phyloP scores from a whole-genome alignment of 2,113 vertebrate genomes.

The Corydoras maculifer region DNA sequence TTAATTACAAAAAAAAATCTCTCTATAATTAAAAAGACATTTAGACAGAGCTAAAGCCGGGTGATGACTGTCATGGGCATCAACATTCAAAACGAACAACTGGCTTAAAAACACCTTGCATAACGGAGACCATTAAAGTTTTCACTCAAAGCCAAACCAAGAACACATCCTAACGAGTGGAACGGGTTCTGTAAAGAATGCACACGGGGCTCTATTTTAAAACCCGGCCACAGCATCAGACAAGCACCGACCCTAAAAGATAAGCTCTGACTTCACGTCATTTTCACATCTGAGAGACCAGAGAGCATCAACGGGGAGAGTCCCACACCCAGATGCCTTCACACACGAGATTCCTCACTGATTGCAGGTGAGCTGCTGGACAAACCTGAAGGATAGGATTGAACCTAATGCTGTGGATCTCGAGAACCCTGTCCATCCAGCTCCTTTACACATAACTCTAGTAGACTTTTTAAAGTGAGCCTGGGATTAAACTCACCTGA shows the following conservation, averaged over 20 bases:
- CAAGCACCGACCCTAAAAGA: background rate
- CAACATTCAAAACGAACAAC: too few species aligned
- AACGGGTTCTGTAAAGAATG: too few species aligned
- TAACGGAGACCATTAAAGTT: too few species aligned
- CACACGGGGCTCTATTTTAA: background rate
- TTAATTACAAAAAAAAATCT: too few species aligned
- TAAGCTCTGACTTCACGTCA: background rate
- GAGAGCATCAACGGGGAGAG: conserved; percentile 1
- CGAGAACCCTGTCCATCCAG: conserved; percentile 45
- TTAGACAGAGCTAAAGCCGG: too few species aligned
- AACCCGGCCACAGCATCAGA: background rate
- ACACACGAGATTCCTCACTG: background rate
- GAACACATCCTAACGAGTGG: too few species aligned
- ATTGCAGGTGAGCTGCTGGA: conserved; percentile 5
- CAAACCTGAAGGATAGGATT: conserved; percentile 43
- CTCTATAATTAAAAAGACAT: too few species aligned
- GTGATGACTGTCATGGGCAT: too few species aligned
- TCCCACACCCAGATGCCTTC: conserved; percentile 37
- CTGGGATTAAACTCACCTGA: background rate
- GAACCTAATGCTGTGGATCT: background rate
- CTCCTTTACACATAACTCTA: background rate
- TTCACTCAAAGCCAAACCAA: too few species aligned
- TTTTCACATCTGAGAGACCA: background rate
- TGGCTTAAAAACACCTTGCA: too few species aligned
- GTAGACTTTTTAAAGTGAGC: background rate